Base-by-base conservation (phyloP, 2,797 vertebrate species). In the Orestias chungarensis region DNA sequence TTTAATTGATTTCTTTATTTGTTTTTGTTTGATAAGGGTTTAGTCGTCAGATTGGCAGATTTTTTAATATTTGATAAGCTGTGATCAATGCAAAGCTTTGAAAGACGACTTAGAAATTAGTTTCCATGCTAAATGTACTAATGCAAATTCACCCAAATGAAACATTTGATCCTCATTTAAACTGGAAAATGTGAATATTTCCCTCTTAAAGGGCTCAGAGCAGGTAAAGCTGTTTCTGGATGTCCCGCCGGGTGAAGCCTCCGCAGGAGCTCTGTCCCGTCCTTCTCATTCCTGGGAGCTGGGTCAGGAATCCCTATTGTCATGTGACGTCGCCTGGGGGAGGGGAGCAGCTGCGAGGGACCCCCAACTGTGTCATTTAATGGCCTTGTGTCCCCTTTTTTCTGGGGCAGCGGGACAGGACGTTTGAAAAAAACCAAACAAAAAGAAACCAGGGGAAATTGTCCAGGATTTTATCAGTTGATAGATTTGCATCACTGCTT, bases 221-320 rank as follows among this genome's bases (percentile, higher is more conserved):
- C 35, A 66, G 52, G 15, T 62, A 18, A 5, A 25, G 38, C 55
- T 44, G 33, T 1, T 35, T 54, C 2, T 33, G 52, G 46, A n/a
- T 2, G 43, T 40, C 64, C 14, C n/a, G 8, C 55, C 5, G 10
- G 49, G 49, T 25, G 6, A 12, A 25, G 38, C 23, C 27, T 14
- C n/a, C 27, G 49, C 49, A n/a, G 49, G 49, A 70, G 17, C 74
- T 87, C 72, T 12, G 75, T 76, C 87, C 80, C 68, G 87, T 92
- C 87, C 79, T 89, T 86, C 79, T 78, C 85, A 73, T 74, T 88
- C 88, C 83, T 83, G 57, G 73, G n/a, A n/a, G 70, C 84, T 90
- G 80, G 86, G 86, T 85, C 88, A 92, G 87, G 88, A 92, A 93
- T 91, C 90, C 89, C 90, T 93, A 92, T 94, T 94, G 93, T 93